Evolutionary conservation across 2,113 vertebrate species (phyloP).

Genomic region (Hippocampus zosterae): DNA sequence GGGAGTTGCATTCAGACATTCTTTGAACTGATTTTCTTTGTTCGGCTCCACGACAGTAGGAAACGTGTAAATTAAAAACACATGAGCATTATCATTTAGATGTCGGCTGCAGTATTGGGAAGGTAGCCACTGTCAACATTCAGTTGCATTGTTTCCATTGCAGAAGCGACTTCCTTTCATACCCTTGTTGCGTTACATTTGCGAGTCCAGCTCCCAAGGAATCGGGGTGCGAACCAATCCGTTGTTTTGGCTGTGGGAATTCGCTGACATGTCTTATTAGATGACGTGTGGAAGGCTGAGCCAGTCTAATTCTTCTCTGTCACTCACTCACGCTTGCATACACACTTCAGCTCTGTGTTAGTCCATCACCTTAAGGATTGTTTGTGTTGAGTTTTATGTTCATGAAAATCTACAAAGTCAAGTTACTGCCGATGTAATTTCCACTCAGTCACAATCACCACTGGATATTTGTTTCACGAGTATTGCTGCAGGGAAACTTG

Average conservation of each 20-base stretch:
- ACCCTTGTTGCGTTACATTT: background rate
- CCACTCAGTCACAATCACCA: conserved; percentile 8
- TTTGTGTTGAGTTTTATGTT: conserved; percentile 10
- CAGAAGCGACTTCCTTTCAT: background rate
- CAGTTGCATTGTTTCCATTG: background rate
- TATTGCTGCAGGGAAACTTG: conserved; percentile 17
- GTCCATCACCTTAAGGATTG: conserved; percentile 1
- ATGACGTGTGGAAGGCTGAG: conserved; percentile 3
- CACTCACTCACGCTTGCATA: background rate
- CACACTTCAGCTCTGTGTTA: background rate
- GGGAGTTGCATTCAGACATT: too few species aligned
- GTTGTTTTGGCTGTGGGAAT: background rate
- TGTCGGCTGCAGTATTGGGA: too few species aligned
- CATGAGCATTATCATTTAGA: too few species aligned
- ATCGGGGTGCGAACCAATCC: background rate
- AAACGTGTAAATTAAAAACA: too few species aligned
- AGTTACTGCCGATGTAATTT: conserved; percentile 16
- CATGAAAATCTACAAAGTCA: conserved; percentile 10
- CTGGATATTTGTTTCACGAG: conserved; percentile 21
- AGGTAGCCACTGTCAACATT: too few species aligned
- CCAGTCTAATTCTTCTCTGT: background rate
- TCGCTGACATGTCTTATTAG: background rate
- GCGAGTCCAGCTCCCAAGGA: background rate
- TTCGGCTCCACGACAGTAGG: too few species aligned
- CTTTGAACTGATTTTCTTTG: too few species aligned